These are phyloP conservation scores for Nipponacmea schrenckii DNA, from an alignment of 2,888 invertebrate species.

Conservation along the genomic window DNA sequence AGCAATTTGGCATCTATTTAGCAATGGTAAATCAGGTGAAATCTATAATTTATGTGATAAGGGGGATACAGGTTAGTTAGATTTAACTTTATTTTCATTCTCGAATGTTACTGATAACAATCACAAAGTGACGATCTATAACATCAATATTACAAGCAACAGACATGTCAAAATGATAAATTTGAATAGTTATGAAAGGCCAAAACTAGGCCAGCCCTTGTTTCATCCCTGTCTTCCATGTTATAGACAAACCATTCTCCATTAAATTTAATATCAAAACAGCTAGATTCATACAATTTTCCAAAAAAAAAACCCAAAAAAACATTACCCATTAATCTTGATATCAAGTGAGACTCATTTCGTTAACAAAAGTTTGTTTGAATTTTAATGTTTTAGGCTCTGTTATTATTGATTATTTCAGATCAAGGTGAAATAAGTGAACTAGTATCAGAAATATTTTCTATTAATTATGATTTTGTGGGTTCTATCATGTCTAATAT, in stretches of 20 bases:
- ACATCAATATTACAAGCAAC: too few relatives aligned
- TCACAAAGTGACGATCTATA: too few relatives aligned
- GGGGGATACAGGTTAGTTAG: constrained; percentile 75
- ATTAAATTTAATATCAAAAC: too few relatives aligned
- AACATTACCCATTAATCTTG: too few relatives aligned
- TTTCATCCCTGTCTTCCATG: too few relatives aligned
- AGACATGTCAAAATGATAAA: too few relatives aligned
- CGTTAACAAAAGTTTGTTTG: background rate
- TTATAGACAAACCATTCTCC: too few relatives aligned
- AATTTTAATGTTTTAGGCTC: background rate
- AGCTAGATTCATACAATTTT: too few relatives aligned
- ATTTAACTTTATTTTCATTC: background rate
- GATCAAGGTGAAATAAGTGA: constrained; percentile 85
- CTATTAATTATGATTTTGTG: constrained; percentile 87
- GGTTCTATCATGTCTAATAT: constrained; percentile 84
- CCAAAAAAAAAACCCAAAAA: too few relatives aligned
- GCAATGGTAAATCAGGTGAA: constrained; percentile 70
- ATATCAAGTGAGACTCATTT: background rate
- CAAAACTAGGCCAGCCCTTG: too few relatives aligned
- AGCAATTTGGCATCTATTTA: constrained; percentile 80
- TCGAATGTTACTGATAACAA: background rate
- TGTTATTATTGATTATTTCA: constrained; percentile 33
- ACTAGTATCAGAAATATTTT: constrained; percentile 83
- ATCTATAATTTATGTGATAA: constrained; percentile 86
- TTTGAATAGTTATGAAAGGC: too few relatives aligned